Evolutionary conservation across 1,140 invertebrate genomes (phyloP), one percentile per base, ranked within the genome.

Genomic region (Cyphomyrmex costatus): DNA sequence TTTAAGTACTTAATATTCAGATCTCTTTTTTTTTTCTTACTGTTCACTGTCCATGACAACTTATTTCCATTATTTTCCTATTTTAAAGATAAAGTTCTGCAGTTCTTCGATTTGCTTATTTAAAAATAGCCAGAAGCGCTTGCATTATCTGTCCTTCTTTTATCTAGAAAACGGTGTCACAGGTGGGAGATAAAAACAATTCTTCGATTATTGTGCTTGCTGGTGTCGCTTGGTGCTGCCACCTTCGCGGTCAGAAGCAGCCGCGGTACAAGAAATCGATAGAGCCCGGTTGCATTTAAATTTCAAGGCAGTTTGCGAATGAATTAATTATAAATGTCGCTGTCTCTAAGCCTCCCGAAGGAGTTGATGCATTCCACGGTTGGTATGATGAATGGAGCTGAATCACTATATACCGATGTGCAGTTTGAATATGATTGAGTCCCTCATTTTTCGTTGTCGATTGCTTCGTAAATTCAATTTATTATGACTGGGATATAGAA

Each of bases 251-350:
- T 14, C 21, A 61, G 19, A 74, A 56, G 53, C 60, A 58, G 19
- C 21, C n/a, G 53, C 12, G 0, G 27, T 65, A 79, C 46, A 24
- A 84, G 60, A 90, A 90, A 90, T 90, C 89, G 74, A 90, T 90
- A 80, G 49, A 82, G 68, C 86, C 61, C 51, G 77, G 85, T 63
- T 87, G 76, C 89, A 87, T 90, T 89, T 86, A 89, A 89, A 90
- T 90, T 90, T 90, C 73, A 89, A 86, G 79, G 86, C 74, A 70
- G 73, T 27, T 90, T 87, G 53, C 74, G 19, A 53, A 71, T 87
- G 79, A 89, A 89, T 90, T 87, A 89, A 89, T 90, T 90, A 90
- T 84, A 70, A 77, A 83, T 74, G 68, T 71, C 66, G 53, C 36
- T 70, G 65, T 53, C 56, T 71, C 56, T 71, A 46, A 73, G 21